These are phyloP conservation scores for Meganola albula DNA, from an alignment of 2,888 invertebrate species.

Conservation along the genomic window DNA sequence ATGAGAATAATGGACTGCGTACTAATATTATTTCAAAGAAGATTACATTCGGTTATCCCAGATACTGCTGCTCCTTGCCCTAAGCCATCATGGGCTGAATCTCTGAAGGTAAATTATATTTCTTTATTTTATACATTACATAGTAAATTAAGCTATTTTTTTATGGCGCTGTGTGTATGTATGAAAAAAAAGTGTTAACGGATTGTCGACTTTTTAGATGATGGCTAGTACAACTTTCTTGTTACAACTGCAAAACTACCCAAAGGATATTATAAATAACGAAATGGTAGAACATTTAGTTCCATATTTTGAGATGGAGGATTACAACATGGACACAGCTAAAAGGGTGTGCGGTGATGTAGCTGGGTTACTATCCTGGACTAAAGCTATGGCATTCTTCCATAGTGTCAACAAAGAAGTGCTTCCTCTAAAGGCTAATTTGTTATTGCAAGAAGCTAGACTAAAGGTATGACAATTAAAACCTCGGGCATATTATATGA, in stretches of 20 bases:
- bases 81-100: slow-evolving; percentile 98
- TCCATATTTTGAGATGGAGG: slow-evolving; percentile 96
- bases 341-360: slow-evolving; percentile 97
- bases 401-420: slow-evolving; percentile 98
- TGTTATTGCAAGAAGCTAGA: slow-evolving; percentile 93
- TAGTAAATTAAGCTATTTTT: background rate
- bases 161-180: too few relatives aligned
- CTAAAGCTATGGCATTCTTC: slow-evolving; percentile 96
- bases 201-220: slow-evolving; percentile 77
- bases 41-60: slow-evolving; percentile 87
- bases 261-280: slow-evolving; percentile 97
- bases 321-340: slow-evolving; percentile 98
- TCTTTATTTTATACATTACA: background rate
- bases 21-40: slow-evolving; percentile 92
- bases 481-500: background rate
- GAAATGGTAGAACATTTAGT: slow-evolving; percentile 96
- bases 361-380: slow-evolving; percentile 96
- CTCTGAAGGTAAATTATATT: slow-evolving; percentile 82
- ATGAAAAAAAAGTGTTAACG: too few relatives aligned
- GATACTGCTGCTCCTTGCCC: slow-evolving; percentile 91
- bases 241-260: slow-evolving; percentile 94
- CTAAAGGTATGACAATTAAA: slow-evolving; percentile 74
- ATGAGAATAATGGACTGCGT: slow-evolving; percentile 99
- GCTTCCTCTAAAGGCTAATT: slow-evolving; percentile 93
- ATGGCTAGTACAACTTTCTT: slow-evolving; percentile 97